Evolutionary conservation across 2,797 vertebrate species (phyloP), one percentile per base, ranked within the genome.

Genomic region (Sus cebifrons): DNA sequence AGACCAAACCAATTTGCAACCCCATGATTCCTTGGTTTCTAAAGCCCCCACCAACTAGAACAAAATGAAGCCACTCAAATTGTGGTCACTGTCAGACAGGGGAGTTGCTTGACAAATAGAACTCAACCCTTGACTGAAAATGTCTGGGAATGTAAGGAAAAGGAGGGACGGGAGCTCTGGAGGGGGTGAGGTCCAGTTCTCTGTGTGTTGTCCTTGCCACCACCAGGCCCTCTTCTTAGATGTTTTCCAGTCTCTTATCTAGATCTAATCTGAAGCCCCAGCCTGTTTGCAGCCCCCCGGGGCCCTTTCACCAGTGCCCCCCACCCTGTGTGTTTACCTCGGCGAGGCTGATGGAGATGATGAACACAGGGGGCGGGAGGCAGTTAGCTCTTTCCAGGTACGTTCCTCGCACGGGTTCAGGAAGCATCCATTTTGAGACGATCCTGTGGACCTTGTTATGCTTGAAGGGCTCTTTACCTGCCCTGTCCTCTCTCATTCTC

Each of bases 341-440:
- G 4, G 88, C 99, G 27, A 99, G 98, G 92, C 99, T 99, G 98
- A 99, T 94, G 87, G 98, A 98, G 97, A 99, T 99, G 98, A 99
- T 99, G 98, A 99, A 99, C 96, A 99, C 97, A 0, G 99, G 99
- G 0, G 99, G 99, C 0, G 99, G 99, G 67, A 99, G 98, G 98
- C 99, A 99, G 98, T 99, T 99, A 79, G 99, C 98, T 27, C 99
- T 98, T 83, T 99, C 99, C 89, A 99, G 21, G 96, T 99, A 99
- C 0, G 73, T 98, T 91, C 96, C 94, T 36, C 98, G 98, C 11
- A 64, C 36, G 0, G 98, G 94, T 81, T 98, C 98, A 0, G 99
- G 99, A 62, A 99, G 99, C 99, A 99, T 99, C 99, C 99, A 99
- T 84, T 95, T 99, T 77, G 99, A 99, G 89, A 99, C 95, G 0